Conservation (phyloP, 2,797 vertebrate species). For the Ceyx erithaca region DNA sequence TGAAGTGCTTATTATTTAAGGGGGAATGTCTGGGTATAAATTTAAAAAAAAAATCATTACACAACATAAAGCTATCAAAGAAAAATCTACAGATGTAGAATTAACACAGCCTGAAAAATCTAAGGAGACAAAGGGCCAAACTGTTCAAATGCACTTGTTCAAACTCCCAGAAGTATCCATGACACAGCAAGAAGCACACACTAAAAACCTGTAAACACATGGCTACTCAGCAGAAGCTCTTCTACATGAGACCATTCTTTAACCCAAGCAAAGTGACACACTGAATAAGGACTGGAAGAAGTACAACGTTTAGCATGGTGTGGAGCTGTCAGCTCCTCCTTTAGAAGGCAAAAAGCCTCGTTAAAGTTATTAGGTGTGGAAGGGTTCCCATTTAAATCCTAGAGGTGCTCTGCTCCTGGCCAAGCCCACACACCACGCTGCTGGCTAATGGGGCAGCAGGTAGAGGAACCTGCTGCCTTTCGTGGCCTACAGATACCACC, state of each 20-base stretch:
- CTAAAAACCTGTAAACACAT: not conserved
- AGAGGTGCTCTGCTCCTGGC: not conserved
- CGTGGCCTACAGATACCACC: rapidly evolving
- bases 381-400: not conserved
- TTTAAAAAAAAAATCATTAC: not conserved
- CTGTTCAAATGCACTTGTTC: not conserved
- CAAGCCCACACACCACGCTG: rapidly evolving
- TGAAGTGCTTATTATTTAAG: not conserved
- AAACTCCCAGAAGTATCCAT: not conserved
- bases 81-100: not conserved
- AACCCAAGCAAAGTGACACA: not conserved
- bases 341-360: not conserved
- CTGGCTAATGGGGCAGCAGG: not conserved
- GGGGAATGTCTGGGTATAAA: not conserved
- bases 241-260: not conserved
- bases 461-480: not conserved
- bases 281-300: not conserved
- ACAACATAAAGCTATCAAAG: not conserved
- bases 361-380: not conserved
- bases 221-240: not conserved
- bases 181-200: not conserved
- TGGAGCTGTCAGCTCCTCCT: not conserved
- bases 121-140: not conserved
- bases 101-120: not conserved
- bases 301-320: rapidly evolving